Percentiles rank a stretch among this genome's conserved stretches.
Evolutionary conservation across 2,797 vertebrate species (phyloP).

Genomic region (Gymnothorax reevesii): DNA sequence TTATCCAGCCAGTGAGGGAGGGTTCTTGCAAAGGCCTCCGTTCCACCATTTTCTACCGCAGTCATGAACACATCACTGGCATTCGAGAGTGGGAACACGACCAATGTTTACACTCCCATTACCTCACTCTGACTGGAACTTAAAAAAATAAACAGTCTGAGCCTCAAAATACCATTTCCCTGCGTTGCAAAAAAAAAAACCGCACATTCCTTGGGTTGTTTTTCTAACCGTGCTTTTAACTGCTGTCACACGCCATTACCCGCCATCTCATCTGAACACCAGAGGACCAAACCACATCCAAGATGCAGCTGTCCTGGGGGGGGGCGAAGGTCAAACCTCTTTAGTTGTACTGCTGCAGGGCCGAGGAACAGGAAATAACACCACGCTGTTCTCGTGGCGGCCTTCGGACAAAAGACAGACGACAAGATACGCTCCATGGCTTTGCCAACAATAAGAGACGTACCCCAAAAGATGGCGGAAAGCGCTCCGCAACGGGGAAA

Average conservation of each 20-base stretch:
- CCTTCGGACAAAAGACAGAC: neutral
- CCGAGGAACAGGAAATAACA: neutral
- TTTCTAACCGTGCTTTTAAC: neutral
- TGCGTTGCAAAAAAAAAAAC: neutral
- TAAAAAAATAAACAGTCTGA: neutral
- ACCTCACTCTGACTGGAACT: conserved; percentile 1
- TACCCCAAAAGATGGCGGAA: neutral
- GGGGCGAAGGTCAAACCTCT: neutral
- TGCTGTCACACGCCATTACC: neutral
- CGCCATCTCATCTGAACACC: neutral
- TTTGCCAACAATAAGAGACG: too few species aligned
- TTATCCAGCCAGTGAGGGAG: neutral
- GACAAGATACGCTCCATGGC: neutral
- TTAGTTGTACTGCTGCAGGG: neutral
- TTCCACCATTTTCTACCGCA: neutral
- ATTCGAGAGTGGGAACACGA: neutral
- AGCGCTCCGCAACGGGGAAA: neutral
- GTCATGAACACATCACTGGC: neutral
- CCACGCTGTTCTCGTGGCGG: neutral
- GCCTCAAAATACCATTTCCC: neutral
- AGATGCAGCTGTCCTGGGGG: neutral
- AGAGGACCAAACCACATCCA: neutral
- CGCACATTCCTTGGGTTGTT: neutral
- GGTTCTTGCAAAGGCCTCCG: neutral
- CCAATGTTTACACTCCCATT: conserved; percentile 11